Evolutionary conservation across 2,113 vertebrate species (phyloP).

Genomic region (Galeopterus variegatus): DNA sequence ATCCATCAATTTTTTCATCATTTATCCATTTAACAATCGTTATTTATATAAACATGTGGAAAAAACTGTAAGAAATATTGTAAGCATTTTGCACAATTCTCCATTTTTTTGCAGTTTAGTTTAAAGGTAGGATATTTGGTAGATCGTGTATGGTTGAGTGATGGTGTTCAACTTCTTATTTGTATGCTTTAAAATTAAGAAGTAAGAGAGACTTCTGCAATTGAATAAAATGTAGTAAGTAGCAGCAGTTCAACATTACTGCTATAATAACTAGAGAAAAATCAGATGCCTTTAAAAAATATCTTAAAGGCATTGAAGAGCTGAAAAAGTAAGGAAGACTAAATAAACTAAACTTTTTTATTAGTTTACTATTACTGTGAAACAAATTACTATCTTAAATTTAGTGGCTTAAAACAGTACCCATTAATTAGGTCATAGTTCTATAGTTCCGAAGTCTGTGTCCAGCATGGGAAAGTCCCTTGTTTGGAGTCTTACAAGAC

Average conservation of each 20-base stretch:
- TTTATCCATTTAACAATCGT: neutral
- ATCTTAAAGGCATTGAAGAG: neutral
- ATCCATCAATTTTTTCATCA: neutral
- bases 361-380: neutral
- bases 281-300: neutral
- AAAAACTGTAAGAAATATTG: neutral
- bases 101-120: neutral
- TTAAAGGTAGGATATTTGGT: neutral
- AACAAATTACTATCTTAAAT: neutral
- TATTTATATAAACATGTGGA: neutral
- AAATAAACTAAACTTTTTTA: neutral
- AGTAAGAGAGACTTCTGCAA: neutral
- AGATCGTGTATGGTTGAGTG: neutral
- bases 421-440: neutral
- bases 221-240: neutral
- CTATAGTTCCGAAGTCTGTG: neutral
- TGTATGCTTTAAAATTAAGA: neutral
- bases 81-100: neutral
- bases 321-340: neutral
- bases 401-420: neutral
- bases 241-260: neutral
- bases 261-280: neutral
- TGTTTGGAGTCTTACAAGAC: neutral
- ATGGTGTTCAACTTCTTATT: neutral
- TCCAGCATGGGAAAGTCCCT: neutral